Evolutionary conservation across 2,113 vertebrate species (phyloP).

Genomic region (Aleadryas rufinucha): DNA sequence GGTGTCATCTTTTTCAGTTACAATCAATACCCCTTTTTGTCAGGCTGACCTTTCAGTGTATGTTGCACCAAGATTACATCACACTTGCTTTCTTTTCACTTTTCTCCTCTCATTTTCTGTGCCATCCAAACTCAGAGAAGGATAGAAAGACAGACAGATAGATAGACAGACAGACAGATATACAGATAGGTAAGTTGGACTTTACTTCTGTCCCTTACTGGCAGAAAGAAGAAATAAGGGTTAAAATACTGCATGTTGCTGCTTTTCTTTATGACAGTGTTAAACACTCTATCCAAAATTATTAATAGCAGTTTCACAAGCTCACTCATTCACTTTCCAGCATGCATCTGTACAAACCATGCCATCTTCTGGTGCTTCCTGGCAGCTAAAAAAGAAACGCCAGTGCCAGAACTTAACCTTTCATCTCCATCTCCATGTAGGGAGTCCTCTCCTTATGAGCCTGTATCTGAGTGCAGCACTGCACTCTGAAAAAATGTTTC

Average conservation of each 20-base stretch:
- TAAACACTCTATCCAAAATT: conserved; percentile 58
- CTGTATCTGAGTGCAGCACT: not conserved
- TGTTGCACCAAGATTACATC: not conserved
- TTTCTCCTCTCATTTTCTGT: not conserved
- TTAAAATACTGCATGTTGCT: conserved; percentile 9
- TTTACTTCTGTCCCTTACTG: not conserved
- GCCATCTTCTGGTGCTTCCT: conserved; percentile 84
- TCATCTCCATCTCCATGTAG: not conserved
- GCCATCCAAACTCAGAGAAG: not conserved
- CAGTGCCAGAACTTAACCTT: conserved; percentile 34
- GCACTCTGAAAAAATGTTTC: not conserved
- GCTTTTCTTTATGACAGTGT: conserved; percentile 1
- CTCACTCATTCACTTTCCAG: conserved; percentile 48
- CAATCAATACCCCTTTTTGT: not conserved
- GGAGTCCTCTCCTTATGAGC: not conserved
- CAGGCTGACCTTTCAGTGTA: not conserved
- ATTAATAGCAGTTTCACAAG: conserved; percentile 72
- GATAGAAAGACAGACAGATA: not conserved
- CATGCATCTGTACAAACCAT: conserved; percentile 79
- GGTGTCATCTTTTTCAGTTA: not conserved
- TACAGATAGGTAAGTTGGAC: not conserved
- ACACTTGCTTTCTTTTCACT: not conserved
- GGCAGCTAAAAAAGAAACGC: conserved; percentile 66
- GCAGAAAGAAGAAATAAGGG: conserved; percentile 2
- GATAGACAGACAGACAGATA: not conserved